Conservation (phyloP, 2,888 invertebrate genomes). For the Trichogramma dendrolimi region DNA sequence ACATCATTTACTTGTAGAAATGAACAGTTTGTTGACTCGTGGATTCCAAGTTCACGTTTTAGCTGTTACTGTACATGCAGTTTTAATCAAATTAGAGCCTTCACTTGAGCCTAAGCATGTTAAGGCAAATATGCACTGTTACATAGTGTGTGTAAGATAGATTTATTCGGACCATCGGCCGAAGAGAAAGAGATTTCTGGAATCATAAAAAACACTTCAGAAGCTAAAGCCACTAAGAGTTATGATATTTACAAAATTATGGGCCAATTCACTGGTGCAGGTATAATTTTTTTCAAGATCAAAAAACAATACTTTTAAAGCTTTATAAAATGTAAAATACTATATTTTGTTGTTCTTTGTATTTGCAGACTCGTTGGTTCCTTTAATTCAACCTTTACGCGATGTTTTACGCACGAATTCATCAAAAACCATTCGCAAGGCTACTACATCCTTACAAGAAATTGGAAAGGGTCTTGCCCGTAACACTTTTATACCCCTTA, state of each 20-base stretch:
- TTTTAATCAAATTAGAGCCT: slow-evolving; percentile 69
- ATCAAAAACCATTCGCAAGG: slow-evolving; percentile 74
- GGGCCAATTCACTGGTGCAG: slow-evolving; percentile 73
- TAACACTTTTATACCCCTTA: slow-evolving; percentile 70
- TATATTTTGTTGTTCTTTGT: not conserved
- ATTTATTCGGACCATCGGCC: slow-evolving; percentile 80
- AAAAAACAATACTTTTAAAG: not conserved
- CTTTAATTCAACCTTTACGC: slow-evolving; percentile 63
- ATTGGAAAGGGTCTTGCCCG: slow-evolving; percentile 77
- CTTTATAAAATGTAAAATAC: not conserved
- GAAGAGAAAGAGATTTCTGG: slow-evolving; percentile 91
- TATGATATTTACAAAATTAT: slow-evolving; percentile 79
- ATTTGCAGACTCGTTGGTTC: slow-evolving; percentile 55
- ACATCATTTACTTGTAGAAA: slow-evolving; percentile 71
- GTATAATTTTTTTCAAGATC: slow-evolving; percentile 9
- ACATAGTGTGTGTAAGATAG: slow-evolving; percentile 76
- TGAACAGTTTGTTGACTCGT: slow-evolving; percentile 73
- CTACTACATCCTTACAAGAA: slow-evolving; percentile 74
- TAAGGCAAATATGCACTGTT: slow-evolving; percentile 74
- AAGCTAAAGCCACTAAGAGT: slow-evolving; percentile 81
- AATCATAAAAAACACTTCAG: slow-evolving; percentile 74
- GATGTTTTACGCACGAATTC: slow-evolving; percentile 73
- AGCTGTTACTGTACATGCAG: slow-evolving; percentile 80
- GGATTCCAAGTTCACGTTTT: slow-evolving; percentile 95
- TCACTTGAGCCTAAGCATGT: slow-evolving; percentile 73